Evolutionary conservation across 2,797 vertebrate genomes (phyloP).

Genomic region (Gallinago stenura): DNA sequence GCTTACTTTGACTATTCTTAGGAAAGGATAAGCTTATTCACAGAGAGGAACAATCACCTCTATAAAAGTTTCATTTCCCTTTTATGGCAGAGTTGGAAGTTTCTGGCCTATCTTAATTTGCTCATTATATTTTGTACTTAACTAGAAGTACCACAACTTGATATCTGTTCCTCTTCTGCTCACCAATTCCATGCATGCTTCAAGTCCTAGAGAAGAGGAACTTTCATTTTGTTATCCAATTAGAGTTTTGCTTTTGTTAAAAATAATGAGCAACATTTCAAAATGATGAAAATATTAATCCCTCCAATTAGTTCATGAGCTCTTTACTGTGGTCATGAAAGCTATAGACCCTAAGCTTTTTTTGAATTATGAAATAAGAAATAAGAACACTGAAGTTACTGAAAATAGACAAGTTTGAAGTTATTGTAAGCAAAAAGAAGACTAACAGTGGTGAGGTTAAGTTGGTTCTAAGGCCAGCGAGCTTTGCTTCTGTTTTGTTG

Average conservation of each 20-base stretch:
- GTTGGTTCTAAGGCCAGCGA: constrained; percentile 6
- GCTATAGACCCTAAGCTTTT: not conserved
- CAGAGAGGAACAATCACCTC: not conserved
- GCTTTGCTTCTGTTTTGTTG: constrained; percentile 29
- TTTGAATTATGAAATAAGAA: not conserved
- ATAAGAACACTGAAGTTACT: not conserved
- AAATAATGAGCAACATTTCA: not conserved
- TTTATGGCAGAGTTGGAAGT: not conserved
- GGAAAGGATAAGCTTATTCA: not conserved
- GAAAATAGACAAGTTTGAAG: not conserved
- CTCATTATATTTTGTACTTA: not conserved
- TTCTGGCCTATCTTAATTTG: not conserved
- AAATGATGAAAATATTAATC: not conserved
- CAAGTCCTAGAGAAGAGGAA: not conserved
- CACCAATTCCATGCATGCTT: not conserved
- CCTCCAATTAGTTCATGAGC: not conserved
- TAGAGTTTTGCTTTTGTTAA: not conserved
- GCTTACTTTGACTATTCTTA: not conserved
- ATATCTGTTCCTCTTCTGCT: not conserved
- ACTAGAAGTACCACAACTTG: not conserved
- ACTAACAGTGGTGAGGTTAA: not conserved
- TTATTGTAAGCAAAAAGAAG: not conserved
- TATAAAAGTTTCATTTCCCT: not conserved
- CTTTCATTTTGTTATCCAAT: not conserved
- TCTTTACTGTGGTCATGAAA: not conserved